Conservation (phyloP, 2,888 invertebrate genomes). For the Sialis fuliginosa region DNA sequence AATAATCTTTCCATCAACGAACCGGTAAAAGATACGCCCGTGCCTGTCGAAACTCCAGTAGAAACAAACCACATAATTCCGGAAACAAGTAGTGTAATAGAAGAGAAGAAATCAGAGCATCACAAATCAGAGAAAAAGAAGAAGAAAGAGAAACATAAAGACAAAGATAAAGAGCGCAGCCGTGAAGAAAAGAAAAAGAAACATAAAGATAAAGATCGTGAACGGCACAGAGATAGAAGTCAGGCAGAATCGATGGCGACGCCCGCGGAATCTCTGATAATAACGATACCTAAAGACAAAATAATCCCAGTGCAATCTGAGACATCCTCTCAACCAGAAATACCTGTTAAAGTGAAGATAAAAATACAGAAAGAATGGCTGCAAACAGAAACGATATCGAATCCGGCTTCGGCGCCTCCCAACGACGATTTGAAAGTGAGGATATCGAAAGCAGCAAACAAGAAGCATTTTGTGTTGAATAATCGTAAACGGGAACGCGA, state of each 20-base stretch:
- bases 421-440: conserved; percentile 49
- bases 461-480: conserved; percentile 10
- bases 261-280: conserved; percentile 21
- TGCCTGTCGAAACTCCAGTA: conserved; percentile 13
- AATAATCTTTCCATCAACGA: conserved; percentile 15
- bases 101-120: conserved; percentile 17
- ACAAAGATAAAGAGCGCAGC: conserved; percentile 53
- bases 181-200: conserved; percentile 47
- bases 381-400: conserved; percentile 31
- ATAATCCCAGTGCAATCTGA: conserved; percentile 19
- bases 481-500: conserved; percentile 25
- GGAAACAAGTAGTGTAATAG: conserved; percentile 15
- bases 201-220: conserved; percentile 56
- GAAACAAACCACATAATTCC: conserved; percentile 10
- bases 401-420: conserved; percentile 16
- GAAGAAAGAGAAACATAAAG: conserved; percentile 62
- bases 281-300: conserved; percentile 43
- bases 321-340: conserved; percentile 16
- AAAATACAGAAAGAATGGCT: conserved; percentile 65
- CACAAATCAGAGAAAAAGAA: conserved; percentile 37
- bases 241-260: conserved; percentile 17
- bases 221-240: conserved; percentile 21
- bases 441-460: conserved; percentile 39
- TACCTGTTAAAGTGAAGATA: conserved; percentile 47
- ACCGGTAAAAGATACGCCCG: no score